Evolutionary conservation across 2,888 invertebrate genomes (phyloP).

Genomic region (Caenorhabditis sp.): DNA sequence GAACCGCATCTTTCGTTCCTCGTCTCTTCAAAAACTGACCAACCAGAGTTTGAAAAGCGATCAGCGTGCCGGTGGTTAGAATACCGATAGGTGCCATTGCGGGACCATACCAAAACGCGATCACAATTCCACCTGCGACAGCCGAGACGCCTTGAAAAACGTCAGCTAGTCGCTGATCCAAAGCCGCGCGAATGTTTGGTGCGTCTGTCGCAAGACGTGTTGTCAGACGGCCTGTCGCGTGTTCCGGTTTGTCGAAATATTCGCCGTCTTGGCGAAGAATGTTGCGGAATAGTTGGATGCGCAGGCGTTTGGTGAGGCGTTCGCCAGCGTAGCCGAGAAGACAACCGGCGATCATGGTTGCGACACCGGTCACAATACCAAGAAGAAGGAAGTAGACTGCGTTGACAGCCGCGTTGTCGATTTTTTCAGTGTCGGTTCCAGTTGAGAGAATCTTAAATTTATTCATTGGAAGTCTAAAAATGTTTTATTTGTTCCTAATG

Average conservation of each 20-base stretch:
- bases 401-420: conserved; percentile 16
- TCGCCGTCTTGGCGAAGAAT: conserved; percentile 71
- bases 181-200: conserved; percentile 71
- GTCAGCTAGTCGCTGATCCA: conserved; percentile 60
- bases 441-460: conserved; percentile 14
- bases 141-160: conserved; percentile 54
- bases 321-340: conserved; percentile 49
- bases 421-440: conserved; percentile 21
- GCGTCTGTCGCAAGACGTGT: conserved; percentile 73
- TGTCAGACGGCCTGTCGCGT: conserved; percentile 71
- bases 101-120: conserved; percentile 59
- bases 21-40: conserved; percentile 53
- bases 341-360: conserved; percentile 40
- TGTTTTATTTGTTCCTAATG: too few relatives aligned
- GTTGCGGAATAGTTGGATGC: conserved; percentile 71
- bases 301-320: conserved; percentile 46
- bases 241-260: conserved; percentile 72
- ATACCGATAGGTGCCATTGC: conserved; percentile 62
- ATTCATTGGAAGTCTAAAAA: too few relatives aligned
- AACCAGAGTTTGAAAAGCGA: conserved; percentile 48
- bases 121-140: conserved; percentile 49
- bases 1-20: conserved; percentile 47
- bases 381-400: conserved; percentile 30
- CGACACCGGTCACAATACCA: conserved; percentile 16
- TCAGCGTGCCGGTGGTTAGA: conserved; percentile 43